Evolutionary conservation across 92 coral and sea anemone species (phyloP).

Genomic region (Paramuricea clavata): DNA sequence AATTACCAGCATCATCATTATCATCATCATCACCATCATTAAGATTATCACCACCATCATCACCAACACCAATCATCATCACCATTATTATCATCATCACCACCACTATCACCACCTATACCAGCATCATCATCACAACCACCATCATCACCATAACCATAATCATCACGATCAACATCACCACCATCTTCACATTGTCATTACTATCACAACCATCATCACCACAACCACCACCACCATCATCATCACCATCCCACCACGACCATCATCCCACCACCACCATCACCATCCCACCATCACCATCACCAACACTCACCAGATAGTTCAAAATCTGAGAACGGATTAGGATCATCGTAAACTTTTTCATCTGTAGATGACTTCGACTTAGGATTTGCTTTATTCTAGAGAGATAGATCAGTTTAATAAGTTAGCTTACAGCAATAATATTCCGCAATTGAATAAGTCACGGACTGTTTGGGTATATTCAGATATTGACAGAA

Average conservation of each 20-base stretch:
- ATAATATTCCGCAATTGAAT: too few species aligned
- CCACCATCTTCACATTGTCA: background rate
- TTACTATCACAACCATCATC: background rate
- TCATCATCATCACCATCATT: too few species aligned
- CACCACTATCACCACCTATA: too few species aligned
- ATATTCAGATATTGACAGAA: too few species aligned
- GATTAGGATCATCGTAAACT: constrained; percentile 93
- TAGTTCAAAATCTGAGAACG: constrained; percentile 90
- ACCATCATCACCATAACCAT: background rate
- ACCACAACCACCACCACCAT: background rate
- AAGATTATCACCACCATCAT: background rate
- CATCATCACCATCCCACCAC: background rate
- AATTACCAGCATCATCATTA: too few species aligned
- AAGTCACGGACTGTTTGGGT: too few species aligned
- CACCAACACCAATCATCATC: too few species aligned
- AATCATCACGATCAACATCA: background rate
- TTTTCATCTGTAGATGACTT: constrained; percentile 82
- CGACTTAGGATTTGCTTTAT: constrained; percentile 83
- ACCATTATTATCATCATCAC: too few species aligned
- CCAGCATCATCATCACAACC: too few species aligned
- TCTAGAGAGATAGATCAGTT: constrained; percentile 61
- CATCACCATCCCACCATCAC: background rate
- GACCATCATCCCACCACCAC: background rate
- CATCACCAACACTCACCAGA: constrained; percentile 71
- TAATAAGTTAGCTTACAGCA: too few species aligned